phyloP scores from a whole-genome alignment of 64 coral and sea anemone species.

The Porites lutea region DNA sequence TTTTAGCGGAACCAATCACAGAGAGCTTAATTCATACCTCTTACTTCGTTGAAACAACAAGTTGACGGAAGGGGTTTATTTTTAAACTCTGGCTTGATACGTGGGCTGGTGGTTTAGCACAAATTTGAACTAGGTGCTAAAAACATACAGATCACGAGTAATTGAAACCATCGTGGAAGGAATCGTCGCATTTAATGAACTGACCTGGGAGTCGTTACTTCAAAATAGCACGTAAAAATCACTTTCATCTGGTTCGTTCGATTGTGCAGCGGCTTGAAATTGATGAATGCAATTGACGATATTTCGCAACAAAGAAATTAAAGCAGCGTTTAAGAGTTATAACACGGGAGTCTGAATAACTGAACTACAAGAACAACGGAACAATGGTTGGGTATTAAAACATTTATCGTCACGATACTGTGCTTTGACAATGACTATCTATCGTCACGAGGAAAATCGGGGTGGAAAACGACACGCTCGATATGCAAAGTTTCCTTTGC shows the following conservation, averaged over 20 bases:
- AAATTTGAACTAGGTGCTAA: conserved; percentile 24
- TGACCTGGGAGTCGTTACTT: conserved; percentile 18
- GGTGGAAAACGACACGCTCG: conserved; percentile 2
- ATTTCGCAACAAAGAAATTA: conserved; percentile 1
- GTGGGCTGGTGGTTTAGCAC: conserved; percentile 7
- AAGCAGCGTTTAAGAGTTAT: background rate
- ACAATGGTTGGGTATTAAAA: background rate
- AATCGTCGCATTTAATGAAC: conserved; percentile 13
- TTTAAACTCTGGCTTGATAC: conserved; percentile 27
- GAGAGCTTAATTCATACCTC: background rate
- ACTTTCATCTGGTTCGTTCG: background rate
- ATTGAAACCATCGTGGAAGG: conserved; percentile 4
- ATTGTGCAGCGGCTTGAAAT: background rate
- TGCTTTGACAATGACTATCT: conserved; percentile 27
- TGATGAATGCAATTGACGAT: background rate
- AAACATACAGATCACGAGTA: conserved; percentile 5
- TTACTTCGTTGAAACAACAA: conserved; percentile 40
- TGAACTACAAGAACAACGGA: background rate
- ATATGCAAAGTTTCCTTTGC: conserved; percentile 27
- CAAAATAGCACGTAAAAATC: background rate
- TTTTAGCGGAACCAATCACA: conserved; percentile 23
- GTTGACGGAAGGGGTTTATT: conserved; percentile 29
- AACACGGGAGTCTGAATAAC: too few species aligned
- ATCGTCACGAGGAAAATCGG: conserved; percentile 7
- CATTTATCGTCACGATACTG: too few species aligned